Conservation (phyloP, 2,113 vertebrate species). For the Silurus glanis region DNA sequence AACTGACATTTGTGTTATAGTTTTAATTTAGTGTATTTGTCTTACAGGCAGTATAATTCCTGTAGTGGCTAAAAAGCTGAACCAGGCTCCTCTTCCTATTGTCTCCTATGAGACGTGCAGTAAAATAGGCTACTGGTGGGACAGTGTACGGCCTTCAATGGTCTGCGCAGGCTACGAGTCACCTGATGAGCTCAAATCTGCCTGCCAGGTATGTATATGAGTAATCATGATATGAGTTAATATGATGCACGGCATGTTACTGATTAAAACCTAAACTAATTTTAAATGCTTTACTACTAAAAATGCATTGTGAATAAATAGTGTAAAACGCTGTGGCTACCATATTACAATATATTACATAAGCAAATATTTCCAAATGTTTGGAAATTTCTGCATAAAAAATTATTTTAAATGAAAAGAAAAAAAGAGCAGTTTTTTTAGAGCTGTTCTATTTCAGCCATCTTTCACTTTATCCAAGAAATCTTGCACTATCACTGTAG, state of each 20-base stretch:
- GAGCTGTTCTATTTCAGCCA: conserved; percentile 22
- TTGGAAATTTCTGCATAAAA: background rate
- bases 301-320: background rate
- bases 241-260: background rate
- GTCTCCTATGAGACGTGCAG: conserved; percentile 70
- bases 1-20: background rate
- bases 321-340: background rate
- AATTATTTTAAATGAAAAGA: background rate
- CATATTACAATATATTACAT: background rate
- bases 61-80: conserved; percentile 61
- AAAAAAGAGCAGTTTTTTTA: background rate
- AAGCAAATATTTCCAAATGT: background rate
- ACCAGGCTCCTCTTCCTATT: conserved; percentile 67
- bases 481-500: background rate
- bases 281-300: background rate
- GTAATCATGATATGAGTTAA: background rate
- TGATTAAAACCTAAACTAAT: background rate
- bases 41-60: conserved; percentile 57
- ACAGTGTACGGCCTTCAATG: conserved; percentile 67
- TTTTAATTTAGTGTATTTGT: background rate
- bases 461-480: background rate
- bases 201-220: conserved; percentile 66
- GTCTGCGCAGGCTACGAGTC: conserved; percentile 70
- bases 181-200: conserved; percentile 71
- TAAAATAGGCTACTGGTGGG: conserved; percentile 69